Conservation (phyloP, 2,113 vertebrate genomes). For the Oryzias curvinotus region DNA sequence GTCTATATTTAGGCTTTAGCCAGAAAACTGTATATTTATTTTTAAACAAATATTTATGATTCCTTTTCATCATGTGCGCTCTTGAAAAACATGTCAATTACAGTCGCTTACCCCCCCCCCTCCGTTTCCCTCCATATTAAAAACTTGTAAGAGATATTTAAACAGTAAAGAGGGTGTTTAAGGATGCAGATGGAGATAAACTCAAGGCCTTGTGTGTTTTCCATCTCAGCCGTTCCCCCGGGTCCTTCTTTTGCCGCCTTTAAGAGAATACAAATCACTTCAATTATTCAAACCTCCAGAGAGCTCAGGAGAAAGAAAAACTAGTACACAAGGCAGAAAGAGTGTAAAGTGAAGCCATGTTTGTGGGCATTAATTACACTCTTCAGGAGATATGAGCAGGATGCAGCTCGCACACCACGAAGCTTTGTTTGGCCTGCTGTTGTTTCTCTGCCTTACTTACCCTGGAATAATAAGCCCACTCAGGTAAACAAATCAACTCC, state of each 20-base stretch:
- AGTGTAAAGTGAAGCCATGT: constrained; percentile 51
- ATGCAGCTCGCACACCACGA: constrained; percentile 29
- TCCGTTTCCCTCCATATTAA: constrained; percentile 35
- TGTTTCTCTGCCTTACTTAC: constrained; percentile 32
- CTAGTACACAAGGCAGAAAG: constrained; percentile 38
- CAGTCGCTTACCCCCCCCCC: constrained; percentile 35
- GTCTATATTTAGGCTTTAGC: constrained; percentile 66
- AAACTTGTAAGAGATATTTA: constrained; percentile 56
- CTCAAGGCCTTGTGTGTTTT: constrained; percentile 60
- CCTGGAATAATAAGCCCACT: constrained; percentile 57
- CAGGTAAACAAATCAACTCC: constrained; percentile 68
- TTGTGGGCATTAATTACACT: constrained; percentile 61
- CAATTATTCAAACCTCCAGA: constrained; percentile 68
- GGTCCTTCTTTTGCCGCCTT: constrained; percentile 52
- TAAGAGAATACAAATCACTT: constrained; percentile 72
- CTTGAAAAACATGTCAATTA: constrained; percentile 62
- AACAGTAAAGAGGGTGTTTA: constrained; percentile 53
- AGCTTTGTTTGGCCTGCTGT: constrained; percentile 33
- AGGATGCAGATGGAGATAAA: constrained; percentile 60
- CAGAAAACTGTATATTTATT: constrained; percentile 62
- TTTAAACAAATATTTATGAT: constrained; percentile 72
- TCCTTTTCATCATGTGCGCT: constrained; percentile 50
- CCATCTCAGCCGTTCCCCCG: constrained; percentile 49
- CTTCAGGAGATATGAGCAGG: constrained; percentile 48
- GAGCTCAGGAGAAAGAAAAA: constrained; percentile 45